A percentile compares a stretch with the other conserved stretches of the same genome.
These are phyloP conservation scores for Augochlora pura DNA, from an alignment of 1,140 invertebrate species.

Conservation along the genomic window DNA sequence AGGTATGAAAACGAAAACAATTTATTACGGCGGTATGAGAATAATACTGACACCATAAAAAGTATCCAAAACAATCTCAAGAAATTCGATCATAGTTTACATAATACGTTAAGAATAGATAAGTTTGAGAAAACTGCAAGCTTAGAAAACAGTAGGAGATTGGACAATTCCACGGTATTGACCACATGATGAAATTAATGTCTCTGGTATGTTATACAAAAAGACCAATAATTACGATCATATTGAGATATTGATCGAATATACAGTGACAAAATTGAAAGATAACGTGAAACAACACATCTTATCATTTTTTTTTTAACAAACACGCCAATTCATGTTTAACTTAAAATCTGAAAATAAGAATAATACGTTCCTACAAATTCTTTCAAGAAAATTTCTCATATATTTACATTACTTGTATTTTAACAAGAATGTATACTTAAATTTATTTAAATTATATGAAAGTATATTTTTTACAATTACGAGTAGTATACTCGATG, in stretches of 20 bases:
- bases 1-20: constrained; percentile 74
- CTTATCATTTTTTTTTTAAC: constrained; percentile 71
- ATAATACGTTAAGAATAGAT: constrained; percentile 72
- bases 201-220: constrained; percentile 60
- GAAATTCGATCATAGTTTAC: constrained; percentile 73
- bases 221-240: constrained; percentile 74
- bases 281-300: constrained; percentile 69
- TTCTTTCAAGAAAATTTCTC: constrained; percentile 24
- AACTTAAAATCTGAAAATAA: constrained; percentile 46
- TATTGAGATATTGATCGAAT: constrained; percentile 67
- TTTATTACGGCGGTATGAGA: constrained; percentile 69
- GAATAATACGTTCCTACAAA: constrained; percentile 46
- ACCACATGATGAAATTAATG: constrained; percentile 63
- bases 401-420: constrained; percentile 17
- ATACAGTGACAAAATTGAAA: constrained; percentile 66
- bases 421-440: constrained; percentile 11
- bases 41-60: constrained; percentile 67
- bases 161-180: constrained; percentile 58
- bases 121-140: constrained; percentile 71
- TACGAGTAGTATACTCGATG: constrained; percentile 3
- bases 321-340: constrained; percentile 69
- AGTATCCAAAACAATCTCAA: constrained; percentile 77
- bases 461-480: constrained; percentile 36
- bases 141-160: constrained; percentile 69
- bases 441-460: constrained; percentile 14